phyloP scores from a whole-genome alignment of 2,797 vertebrate genomes.

The Rhincodon typus region DNA sequence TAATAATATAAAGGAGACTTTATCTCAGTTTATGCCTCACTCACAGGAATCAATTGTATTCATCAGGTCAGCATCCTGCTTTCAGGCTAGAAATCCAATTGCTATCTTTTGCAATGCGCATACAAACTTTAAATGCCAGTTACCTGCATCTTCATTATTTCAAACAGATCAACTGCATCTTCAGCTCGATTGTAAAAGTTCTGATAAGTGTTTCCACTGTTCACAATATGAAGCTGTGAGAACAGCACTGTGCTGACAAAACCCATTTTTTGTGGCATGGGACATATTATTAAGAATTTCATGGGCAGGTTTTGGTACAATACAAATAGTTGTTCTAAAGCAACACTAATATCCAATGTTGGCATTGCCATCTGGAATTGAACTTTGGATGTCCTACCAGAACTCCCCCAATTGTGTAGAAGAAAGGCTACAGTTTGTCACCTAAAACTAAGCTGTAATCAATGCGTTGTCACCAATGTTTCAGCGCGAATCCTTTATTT shows the following conservation, averaged over 20 bases:
- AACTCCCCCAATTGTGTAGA: too few species aligned
- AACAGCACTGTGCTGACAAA: background rate
- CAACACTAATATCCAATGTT: too few species aligned
- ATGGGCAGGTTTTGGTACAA: background rate
- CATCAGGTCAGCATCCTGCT: background rate
- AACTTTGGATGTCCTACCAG: too few species aligned
- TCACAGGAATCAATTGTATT: constrained; percentile 23
- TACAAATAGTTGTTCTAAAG: too few species aligned
- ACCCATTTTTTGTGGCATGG: background rate
- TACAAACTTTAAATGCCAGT: background rate
- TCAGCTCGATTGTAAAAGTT: background rate
- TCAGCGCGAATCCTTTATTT: too few species aligned
- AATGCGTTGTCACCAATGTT: too few species aligned
- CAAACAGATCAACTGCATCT: background rate
- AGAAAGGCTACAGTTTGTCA: too few species aligned
- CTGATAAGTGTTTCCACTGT: too few species aligned
- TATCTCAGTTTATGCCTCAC: background rate
- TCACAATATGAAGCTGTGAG: background rate
- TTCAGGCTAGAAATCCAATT: background rate
- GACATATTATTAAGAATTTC: background rate
- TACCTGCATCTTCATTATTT: background rate
- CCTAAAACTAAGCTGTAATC: too few species aligned
- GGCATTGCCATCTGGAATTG: too few species aligned
- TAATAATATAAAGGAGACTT: constrained; percentile 31
- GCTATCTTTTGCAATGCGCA: background rate